These are phyloP conservation scores for Pecten maximus DNA, from an alignment of 2,888 invertebrate genomes.

Conservation along the genomic window DNA sequence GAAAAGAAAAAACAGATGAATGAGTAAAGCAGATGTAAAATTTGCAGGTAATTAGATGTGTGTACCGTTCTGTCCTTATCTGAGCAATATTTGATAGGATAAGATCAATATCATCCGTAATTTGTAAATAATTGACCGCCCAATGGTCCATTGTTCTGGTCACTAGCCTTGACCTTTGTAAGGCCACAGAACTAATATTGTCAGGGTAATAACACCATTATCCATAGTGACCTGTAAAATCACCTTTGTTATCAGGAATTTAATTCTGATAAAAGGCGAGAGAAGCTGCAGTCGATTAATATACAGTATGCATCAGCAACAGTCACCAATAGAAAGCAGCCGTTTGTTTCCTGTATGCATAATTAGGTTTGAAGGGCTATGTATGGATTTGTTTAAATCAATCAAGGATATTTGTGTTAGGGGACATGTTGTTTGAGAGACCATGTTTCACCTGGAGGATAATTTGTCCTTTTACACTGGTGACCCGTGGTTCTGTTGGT, in stretches of 20 bases:
- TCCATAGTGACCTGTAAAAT: not conserved
- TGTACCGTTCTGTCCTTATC: not conserved
- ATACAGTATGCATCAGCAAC: not conserved
- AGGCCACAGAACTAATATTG: not conserved
- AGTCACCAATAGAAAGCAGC: not conserved
- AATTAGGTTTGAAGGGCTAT: not conserved
- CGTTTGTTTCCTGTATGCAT: not conserved
- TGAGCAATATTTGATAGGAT: not conserved
- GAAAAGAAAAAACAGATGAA: not conserved
- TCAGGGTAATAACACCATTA: not conserved
- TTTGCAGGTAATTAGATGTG: not conserved
- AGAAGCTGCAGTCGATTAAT: not conserved
- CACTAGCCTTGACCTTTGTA: constrained; percentile 18
- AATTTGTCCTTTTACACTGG: not conserved
- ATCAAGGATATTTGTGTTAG: not conserved
- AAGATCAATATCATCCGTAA: not conserved
- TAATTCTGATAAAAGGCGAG: constrained; percentile 1
- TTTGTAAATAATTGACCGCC: constrained; percentile 27
- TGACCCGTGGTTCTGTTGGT: not conserved
- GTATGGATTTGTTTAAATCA: not conserved
- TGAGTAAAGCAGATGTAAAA: not conserved
- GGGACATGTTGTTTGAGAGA: not conserved
- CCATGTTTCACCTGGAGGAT: not conserved
- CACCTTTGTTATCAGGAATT: not conserved
- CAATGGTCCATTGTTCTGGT: constrained; percentile 4